These are phyloP conservation scores for Alcedo quadribrachys DNA, from an alignment of 2,797 vertebrate genomes.

Conservation along the genomic window DNA sequence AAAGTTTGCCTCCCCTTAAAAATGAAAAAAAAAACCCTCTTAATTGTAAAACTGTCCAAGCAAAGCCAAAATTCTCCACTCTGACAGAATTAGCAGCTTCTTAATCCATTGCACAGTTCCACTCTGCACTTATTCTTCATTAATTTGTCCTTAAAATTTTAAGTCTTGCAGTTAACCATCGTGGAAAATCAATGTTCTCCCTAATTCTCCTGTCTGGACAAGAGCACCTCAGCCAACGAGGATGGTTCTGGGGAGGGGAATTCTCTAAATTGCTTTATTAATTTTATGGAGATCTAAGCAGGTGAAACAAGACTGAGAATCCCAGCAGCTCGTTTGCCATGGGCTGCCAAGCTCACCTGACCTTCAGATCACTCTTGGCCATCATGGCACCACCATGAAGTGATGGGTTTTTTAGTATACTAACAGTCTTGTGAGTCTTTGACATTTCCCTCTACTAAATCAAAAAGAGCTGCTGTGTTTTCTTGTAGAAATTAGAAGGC, in stretches of 20 bases:
- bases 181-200: accelerated
- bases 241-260: background rate
- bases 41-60: conserved; percentile 47
- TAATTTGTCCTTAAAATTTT: background rate
- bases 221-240: accelerated
- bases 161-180: background rate
- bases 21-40: background rate
- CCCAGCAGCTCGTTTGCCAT: background rate
- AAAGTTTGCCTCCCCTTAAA: conserved; percentile 8
- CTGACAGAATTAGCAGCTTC: background rate
- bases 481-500: background rate
- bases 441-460: background rate
- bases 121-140: background rate
- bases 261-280: background rate
- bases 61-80: background rate
- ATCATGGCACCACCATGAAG: background rate
- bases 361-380: background rate
- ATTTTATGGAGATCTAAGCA: background rate
- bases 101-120: background rate
- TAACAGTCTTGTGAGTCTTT: background rate
- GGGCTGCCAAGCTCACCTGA: background rate
- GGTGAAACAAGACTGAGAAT: background rate
- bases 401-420: background rate
- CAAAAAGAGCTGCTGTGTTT: background rate
- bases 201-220: background rate